Conservation (phyloP, 2,797 vertebrate genomes). For the Sebastes wilsoni region DNA sequence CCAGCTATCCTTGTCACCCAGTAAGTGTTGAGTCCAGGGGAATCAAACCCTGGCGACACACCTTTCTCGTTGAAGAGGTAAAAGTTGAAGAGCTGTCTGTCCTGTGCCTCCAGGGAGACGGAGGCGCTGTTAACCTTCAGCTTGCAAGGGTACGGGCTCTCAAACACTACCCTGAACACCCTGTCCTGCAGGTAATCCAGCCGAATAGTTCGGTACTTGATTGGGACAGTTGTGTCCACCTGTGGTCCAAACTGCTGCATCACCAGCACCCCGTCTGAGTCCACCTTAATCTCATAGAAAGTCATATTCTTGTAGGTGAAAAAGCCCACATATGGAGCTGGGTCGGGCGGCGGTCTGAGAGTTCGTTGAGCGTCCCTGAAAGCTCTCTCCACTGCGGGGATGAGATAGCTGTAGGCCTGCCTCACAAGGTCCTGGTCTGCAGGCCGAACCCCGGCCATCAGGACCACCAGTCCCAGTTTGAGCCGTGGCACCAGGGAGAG, state of each 20-base stretch:
- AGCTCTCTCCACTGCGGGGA: constrained; percentile 87
- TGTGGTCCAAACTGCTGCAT: constrained; percentile 94
- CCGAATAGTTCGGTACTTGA: constrained; percentile 85
- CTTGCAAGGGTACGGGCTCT: constrained; percentile 90
- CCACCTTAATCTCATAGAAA: constrained; percentile 90
- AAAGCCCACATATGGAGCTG: constrained; percentile 86
- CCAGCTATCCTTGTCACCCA: constrained; percentile 83
- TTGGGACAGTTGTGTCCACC: constrained; percentile 84
- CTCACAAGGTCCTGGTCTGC: constrained; percentile 80
- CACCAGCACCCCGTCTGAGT: constrained; percentile 80
- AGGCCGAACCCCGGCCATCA: constrained; percentile 90
- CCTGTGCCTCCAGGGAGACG: constrained; percentile 90
- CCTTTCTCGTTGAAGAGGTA: constrained; percentile 85
- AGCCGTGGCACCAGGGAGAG: constrained; percentile 89
- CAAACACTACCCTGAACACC: constrained; percentile 90
- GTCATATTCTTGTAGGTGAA: constrained; percentile 91
- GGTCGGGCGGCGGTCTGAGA: constrained; percentile 81
- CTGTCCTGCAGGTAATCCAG: constrained; percentile 89
- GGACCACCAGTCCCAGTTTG: constrained; percentile 87
- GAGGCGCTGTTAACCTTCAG: constrained; percentile 85
- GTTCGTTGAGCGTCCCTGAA: constrained; percentile 81
- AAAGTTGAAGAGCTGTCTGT: constrained; percentile 91
- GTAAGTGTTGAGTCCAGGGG: constrained; percentile 92
- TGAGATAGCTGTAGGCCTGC: constrained; percentile 82
- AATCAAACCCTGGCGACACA: constrained; percentile 89